Conservation (phyloP, 2,113 vertebrate species). For the Syngnathoides biaculeatus region DNA sequence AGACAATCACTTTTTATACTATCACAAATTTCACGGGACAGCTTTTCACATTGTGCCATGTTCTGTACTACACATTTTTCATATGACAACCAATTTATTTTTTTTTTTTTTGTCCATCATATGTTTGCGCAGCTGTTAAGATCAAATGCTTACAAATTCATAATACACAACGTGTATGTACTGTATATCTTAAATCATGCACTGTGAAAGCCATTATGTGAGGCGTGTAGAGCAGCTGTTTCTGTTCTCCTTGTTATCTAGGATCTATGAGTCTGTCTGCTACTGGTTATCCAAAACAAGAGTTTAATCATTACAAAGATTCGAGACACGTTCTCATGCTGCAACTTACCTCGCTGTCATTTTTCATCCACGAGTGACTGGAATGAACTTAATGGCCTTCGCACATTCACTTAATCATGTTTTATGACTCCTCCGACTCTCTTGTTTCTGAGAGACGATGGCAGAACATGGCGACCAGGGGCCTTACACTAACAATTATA, state of each 20-base stretch:
- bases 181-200: constrained; percentile 29
- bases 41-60: background rate
- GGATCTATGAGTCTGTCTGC: constrained; percentile 35
- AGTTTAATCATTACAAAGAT: constrained; percentile 64
- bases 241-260: constrained; percentile 42
- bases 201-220: constrained; percentile 22
- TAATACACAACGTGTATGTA: constrained; percentile 4
- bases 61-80: background rate
- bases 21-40: background rate
- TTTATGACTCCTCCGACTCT: constrained; percentile 63
- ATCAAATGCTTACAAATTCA: constrained; percentile 30
- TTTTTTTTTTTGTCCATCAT: constrained; percentile 15
- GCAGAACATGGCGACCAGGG: constrained; percentile 42
- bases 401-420: constrained; percentile 67
- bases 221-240: constrained; percentile 40
- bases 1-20: no score
- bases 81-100: background rate
- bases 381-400: constrained; percentile 55
- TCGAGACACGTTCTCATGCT: constrained; percentile 59
- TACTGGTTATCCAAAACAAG: constrained; percentile 47
- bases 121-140: constrained; percentile 24
- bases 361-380: constrained; percentile 61
- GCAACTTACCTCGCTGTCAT: constrained; percentile 58
- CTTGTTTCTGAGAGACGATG: constrained; percentile 41
- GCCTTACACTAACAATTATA: constrained; percentile 61